A percentile compares a stretch with the other conserved stretches of the same genome.
Evolutionary conservation across 2,888 invertebrate genomes (phyloP).

Genomic region (Heliconius sara): DNA sequence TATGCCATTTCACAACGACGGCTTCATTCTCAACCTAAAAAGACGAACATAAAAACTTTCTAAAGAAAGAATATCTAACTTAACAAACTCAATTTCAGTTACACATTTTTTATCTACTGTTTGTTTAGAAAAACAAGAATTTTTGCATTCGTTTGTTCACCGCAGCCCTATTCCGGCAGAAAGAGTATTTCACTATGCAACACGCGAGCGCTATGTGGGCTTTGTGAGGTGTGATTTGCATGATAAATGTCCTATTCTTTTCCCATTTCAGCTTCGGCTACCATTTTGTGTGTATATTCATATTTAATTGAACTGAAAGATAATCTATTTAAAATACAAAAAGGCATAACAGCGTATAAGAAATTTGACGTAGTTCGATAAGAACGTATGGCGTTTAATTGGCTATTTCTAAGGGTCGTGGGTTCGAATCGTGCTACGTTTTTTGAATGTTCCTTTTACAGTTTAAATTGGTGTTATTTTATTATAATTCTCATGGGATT

Average conservation of each 20-base stretch:
- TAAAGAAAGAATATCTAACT: not conserved
- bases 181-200: constrained; percentile 1
- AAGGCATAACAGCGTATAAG: too few species aligned
- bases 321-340: too few species aligned
- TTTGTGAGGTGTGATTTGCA: constrained; percentile 1
- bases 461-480: too few species aligned
- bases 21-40: not conserved
- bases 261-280: not conserved
- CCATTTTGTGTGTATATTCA: not conserved
- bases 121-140: not conserved
- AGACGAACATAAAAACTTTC: not conserved
- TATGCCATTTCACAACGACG: not conserved
- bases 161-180: not conserved
- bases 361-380: too few species aligned
- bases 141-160: constrained; percentile 13
- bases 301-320: too few species aligned
- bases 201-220: not conserved
- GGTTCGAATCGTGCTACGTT: too few species aligned
- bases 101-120: not conserved
- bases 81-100: not conserved
- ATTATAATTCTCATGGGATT: not conserved
- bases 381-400: too few species aligned
- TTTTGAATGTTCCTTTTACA: too few species aligned
- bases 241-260: constrained; percentile 1
- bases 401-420: too few species aligned